Conservation (phyloP, 2,888 invertebrate genomes). For the Atrina japonica region DNA sequence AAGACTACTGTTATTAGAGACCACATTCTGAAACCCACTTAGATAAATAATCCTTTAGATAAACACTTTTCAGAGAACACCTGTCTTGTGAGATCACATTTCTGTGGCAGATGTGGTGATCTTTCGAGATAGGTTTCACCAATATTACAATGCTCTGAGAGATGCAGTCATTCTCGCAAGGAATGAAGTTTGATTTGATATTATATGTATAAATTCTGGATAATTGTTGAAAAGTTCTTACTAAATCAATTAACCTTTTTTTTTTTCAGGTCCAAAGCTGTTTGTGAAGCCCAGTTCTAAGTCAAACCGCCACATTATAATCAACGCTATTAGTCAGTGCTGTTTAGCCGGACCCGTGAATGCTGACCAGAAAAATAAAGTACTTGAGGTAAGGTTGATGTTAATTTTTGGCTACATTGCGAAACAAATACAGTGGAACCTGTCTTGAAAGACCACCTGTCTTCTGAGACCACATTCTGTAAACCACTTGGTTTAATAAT, state of each 20-base stretch:
- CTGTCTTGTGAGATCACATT: too few species aligned
- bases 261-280: conserved; percentile 90
- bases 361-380: conserved; percentile 94
- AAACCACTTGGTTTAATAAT: too few species aligned
- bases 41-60: too few species aligned
- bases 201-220: not conserved
- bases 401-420: not conserved
- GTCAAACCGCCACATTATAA: conserved; percentile 97
- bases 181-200: not conserved
- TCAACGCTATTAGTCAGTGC: conserved; percentile 99
- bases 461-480: too few species aligned
- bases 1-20: too few species aligned
- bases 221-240: not conserved
- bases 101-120: too few species aligned
- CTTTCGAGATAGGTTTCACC: too few species aligned
- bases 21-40: too few species aligned
- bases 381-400: conserved; percentile 87
- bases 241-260: not conserved
- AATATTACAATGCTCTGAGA: too few species aligned
- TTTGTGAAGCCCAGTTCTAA: conserved; percentile 99
- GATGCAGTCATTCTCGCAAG: conserved; percentile 61
- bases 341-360: conserved; percentile 99
- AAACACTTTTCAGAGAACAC: too few species aligned
- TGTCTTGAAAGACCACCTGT: too few species aligned
- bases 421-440: too few species aligned